Evolutionary conservation across 1,140 invertebrate species (phyloP).

Genomic region (Papilio xuthus): DNA sequence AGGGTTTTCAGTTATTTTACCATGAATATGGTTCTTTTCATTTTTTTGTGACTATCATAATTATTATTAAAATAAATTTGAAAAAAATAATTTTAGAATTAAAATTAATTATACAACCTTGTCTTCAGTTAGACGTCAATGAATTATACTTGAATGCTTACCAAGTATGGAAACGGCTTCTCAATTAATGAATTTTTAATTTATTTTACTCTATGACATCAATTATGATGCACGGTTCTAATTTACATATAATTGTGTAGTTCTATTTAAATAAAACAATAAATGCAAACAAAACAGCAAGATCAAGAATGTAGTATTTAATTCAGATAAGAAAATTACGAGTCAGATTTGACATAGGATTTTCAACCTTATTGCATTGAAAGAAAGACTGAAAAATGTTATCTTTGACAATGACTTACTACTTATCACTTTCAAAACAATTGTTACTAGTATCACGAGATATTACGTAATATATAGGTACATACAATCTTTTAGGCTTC

Average conservation of each 20-base stretch:
- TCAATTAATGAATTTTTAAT: slow-evolving; percentile 13
- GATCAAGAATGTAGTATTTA: slow-evolving; percentile 71
- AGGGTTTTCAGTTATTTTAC: neutral
- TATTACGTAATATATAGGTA: slow-evolving; percentile 70
- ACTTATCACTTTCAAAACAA: slow-evolving; percentile 56
- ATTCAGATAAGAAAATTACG: slow-evolving; percentile 62
- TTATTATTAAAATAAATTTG: neutral
- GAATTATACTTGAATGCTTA: slow-evolving; percentile 4
- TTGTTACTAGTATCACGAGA: slow-evolving; percentile 78
- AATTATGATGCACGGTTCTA: neutral
- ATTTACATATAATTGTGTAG: slow-evolving; percentile 4
- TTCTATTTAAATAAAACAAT: slow-evolving; percentile 50
- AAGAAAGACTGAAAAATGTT: slow-evolving; percentile 51
- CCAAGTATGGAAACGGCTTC: slow-evolving; percentile 9
- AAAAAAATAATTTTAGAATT: neutral
- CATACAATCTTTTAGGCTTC: slow-evolving; percentile 65
- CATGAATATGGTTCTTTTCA: neutral
- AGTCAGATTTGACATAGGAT: slow-evolving; percentile 40
- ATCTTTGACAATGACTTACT: slow-evolving; percentile 49
- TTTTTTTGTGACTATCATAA: neutral
- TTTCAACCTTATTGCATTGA: slow-evolving; percentile 49
- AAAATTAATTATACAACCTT: neutral
- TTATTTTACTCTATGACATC: neutral
- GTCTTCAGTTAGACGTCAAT: neutral
- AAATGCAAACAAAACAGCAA: slow-evolving; percentile 64